Percentiles rank a stretch among this genome's conserved stretches.
Evolutionary conservation across 2,113 vertebrate species (phyloP).

Genomic region (Alaudala cheleensis): DNA sequence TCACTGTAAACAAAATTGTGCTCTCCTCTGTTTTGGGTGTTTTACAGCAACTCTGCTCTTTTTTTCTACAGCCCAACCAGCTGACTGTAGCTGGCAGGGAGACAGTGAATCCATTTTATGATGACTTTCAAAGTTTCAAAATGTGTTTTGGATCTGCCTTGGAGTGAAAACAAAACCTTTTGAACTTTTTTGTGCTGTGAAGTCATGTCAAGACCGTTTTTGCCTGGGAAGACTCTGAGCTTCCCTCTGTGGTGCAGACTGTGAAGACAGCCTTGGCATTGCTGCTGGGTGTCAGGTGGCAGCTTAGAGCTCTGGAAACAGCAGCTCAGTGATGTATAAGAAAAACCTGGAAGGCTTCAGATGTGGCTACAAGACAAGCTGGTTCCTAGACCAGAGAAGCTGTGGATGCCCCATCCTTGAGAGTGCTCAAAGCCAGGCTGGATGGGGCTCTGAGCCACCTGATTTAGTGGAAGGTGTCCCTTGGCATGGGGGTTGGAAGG

Average conservation of each 20-base stretch:
- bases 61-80: conserved; percentile 35
- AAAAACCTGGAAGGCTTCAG: neutral
- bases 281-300: neutral
- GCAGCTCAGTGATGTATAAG: neutral
- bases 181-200: neutral
- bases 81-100: conserved; percentile 53
- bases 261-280: neutral
- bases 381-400: neutral
- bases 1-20: conserved; percentile 28
- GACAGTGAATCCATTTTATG: neutral
- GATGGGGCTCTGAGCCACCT: neutral
- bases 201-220: conserved; percentile 15
- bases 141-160: conserved; percentile 54
- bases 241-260: neutral
- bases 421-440: neutral
- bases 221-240: neutral
- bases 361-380: neutral
- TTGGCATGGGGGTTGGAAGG: neutral
- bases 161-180: conserved; percentile 45
- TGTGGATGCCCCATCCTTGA: neutral
- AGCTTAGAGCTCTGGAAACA: neutral
- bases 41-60: conserved; percentile 1
- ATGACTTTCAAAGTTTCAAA: conserved; percentile 33
- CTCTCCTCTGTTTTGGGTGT: conserved; percentile 12
- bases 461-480: neutral